phyloP scores from a whole-genome alignment of 2,888 invertebrate genomes.

The Erpobdella octoculata region DNA sequence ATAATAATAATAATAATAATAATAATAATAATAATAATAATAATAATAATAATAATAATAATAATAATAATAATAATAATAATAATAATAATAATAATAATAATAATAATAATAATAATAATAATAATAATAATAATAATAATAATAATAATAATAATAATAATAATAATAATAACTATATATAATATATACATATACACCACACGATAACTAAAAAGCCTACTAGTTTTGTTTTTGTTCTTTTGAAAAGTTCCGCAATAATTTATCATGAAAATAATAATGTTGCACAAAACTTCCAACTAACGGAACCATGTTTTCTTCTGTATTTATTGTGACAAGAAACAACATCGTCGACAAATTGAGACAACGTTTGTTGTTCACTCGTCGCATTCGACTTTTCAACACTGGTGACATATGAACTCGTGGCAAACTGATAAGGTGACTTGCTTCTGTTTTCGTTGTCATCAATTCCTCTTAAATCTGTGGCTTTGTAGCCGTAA shows the following conservation, averaged over 20 bases:
- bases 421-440: no score
- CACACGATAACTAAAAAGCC: no score
- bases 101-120: neutral
- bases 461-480: no score
- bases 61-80: neutral
- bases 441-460: no score
- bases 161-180: neutral
- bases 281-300: no score
- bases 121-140: neutral
- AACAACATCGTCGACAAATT: conserved; percentile 35
- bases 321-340: conserved; percentile 6
- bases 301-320: neutral
- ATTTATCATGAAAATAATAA: no score
- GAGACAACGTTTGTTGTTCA: conserved; percentile 43
- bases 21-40: neutral
- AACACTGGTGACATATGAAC: no score
- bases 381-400: conserved; percentile 43
- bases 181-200: no score
- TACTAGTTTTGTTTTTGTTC: no score
- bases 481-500: no score
- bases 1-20: neutral
- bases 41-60: neutral
- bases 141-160: neutral
- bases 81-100: neutral
- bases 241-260: no score